Conservation (phyloP, 2,113 vertebrate species). For the Lepidiolamprologus cunningtoni region DNA sequence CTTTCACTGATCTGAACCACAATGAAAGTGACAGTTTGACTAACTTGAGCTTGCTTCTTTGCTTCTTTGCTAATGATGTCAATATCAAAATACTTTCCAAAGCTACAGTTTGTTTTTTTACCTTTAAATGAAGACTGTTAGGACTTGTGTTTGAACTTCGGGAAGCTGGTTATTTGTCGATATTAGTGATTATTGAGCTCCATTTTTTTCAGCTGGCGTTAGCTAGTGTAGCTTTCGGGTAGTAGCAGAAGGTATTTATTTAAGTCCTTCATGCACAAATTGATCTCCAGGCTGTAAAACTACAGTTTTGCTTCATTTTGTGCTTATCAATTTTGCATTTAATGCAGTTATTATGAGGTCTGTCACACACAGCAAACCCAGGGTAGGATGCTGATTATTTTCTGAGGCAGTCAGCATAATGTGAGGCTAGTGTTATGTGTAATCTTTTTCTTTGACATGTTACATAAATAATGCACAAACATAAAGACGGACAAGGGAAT, state of each 20-base stretch:
- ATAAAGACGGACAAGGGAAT: neutral
- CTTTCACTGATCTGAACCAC: neutral
- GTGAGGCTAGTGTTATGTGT: neutral
- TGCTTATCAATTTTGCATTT: neutral
- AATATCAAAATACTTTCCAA: neutral
- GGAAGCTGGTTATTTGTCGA: accelerated
- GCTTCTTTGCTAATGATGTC: neutral
- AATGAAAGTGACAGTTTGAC: neutral
- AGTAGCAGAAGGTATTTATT: neutral
- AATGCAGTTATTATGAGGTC: neutral
- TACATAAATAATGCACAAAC: neutral
- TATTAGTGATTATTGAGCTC: neutral
- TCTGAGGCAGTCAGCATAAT: neutral
- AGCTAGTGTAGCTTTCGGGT: neutral
- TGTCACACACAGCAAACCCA: neutral
- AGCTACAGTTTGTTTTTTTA: neutral
- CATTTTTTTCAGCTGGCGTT: accelerated
- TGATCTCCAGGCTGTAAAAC: neutral
- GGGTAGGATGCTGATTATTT: neutral
- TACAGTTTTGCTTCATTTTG: neutral
- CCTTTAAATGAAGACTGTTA: neutral
- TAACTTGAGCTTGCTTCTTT: neutral
- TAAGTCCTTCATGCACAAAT: neutral
- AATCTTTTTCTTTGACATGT: neutral
- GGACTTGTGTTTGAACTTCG: neutral